Percentiles rank a stretch among this genome's conserved stretches.
Conservation (phyloP, 2,888 invertebrate genomes). For the Lacanobia wlatinum region DNA sequence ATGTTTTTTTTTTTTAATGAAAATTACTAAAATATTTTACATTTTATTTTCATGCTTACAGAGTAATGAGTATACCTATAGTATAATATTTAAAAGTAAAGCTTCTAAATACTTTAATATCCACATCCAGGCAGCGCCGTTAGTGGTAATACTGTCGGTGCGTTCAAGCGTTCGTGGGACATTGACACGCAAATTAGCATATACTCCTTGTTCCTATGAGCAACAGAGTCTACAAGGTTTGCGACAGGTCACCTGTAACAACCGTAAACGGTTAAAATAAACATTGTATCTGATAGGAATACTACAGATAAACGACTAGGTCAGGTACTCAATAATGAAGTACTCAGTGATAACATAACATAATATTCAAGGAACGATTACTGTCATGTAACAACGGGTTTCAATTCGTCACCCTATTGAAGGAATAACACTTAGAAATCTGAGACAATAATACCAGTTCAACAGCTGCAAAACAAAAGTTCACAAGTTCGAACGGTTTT, state of each 20-base stretch:
- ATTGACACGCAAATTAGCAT: slow-evolving; percentile 75
- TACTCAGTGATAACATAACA: slow-evolving; percentile 14
- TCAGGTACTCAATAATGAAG: slow-evolving; percentile 10
- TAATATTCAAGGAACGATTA: slow-evolving; percentile 1
- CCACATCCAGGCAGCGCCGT: slow-evolving; percentile 87
- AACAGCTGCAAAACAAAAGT: slow-evolving; percentile 38
- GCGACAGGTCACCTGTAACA: slow-evolving; percentile 69
- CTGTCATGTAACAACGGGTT: not conserved
- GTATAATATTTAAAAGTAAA: slow-evolving; percentile 45
- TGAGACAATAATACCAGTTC: slow-evolving; percentile 17
- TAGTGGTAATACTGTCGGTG: slow-evolving; percentile 75
- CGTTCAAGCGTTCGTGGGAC: slow-evolving; percentile 87
- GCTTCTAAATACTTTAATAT: slow-evolving; percentile 24
- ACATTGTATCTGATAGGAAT: slow-evolving; percentile 1
- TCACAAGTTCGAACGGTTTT: slow-evolving; percentile 37
- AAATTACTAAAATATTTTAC: slow-evolving; percentile 10
- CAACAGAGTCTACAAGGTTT: slow-evolving; percentile 77
- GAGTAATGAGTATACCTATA: slow-evolving; percentile 16
- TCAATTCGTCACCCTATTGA: slow-evolving; percentile 12
- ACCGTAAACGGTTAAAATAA: slow-evolving; percentile 30
- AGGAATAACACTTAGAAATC: not conserved
- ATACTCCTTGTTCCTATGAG: slow-evolving; percentile 74
- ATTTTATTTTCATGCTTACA: slow-evolving; percentile 39
- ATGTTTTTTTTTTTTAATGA: not conserved
- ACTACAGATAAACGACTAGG: slow-evolving; percentile 34